Percentiles rank a stretch among this genome's conserved stretches.
phyloP scores from a whole-genome alignment of 1,140 invertebrate species.

The Copidosoma floridanum region DNA sequence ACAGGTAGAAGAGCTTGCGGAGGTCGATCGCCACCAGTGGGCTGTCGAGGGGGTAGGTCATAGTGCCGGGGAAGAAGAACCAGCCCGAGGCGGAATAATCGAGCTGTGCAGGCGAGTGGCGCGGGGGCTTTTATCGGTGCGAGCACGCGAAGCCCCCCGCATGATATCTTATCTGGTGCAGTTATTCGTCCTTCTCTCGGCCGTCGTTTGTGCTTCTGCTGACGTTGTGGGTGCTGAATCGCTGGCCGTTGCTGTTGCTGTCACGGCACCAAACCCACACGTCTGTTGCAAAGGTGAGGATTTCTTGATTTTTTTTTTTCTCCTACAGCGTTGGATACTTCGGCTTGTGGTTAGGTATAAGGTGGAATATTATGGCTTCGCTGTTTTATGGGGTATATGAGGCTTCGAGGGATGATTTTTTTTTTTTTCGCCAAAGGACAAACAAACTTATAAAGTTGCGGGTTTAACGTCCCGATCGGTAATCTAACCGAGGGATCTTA shows the following conservation, averaged over 20 bases:
- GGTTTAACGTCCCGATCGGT: too few relatives aligned
- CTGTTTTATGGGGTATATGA: too few relatives aligned
- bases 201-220: neutral
- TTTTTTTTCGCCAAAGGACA: too few relatives aligned
- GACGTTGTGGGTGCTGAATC: neutral
- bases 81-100: neutral
- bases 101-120: too few relatives aligned
- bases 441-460: too few relatives aligned
- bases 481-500: too few relatives aligned
- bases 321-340: neutral
- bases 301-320: neutral
- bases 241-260: constrained; percentile 13
- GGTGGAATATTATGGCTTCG: too few relatives aligned
- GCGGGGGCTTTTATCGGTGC: constrained; percentile 9
- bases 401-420: too few relatives aligned
- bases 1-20: too few relatives aligned
- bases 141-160: constrained; percentile 12
- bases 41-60: too few relatives aligned
- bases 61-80: neutral
- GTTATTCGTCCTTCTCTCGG: neutral
- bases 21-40: too few relatives aligned
- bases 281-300: constrained; percentile 20
- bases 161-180: constrained; percentile 15
- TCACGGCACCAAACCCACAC: too few relatives aligned
- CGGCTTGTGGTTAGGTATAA: neutral